Base-by-base conservation (phyloP, 2,888 invertebrate genomes). In the Agrypnus murinus region DNA sequence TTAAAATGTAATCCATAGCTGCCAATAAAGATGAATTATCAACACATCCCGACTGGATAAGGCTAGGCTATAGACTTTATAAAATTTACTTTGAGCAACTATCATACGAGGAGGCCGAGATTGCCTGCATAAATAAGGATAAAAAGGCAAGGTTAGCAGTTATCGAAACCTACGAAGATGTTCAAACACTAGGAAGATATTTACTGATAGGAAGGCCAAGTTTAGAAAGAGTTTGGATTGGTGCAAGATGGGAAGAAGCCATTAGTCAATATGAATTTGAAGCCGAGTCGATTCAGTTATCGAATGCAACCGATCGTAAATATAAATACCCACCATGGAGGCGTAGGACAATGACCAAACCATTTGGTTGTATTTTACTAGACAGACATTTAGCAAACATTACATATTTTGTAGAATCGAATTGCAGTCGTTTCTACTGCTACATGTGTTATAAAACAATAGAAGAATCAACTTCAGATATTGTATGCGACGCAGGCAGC, bases 241-340 rank as follows among this genome's bases (percentile, higher is more conserved):
- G 53, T 12, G 53, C 10, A 10, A 53, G 14, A 31, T 53, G 53
- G 53, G 32, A 53, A 0, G 40, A 40, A 88, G 86, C 3, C 88
- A 9, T 9, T 43, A 4, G 1, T 1, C 40, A 10, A 40, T 40
- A 4, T 12, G 2, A n/a, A 3, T 40, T 40, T 12, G 40, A 40
- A 7, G 2, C 7, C 3, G 40, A 40, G 15, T 7, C 25, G 7
- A 1, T 55, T 2, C 0, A 7, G 10, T 12, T 55, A 9, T 0
- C n/a, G 31, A 55, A 55, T 15, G 0, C 14, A 9, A 34, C 55
- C 0, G 12, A 55, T 5, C 0, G 1, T 3, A 4, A 0, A n/a
- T 8, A 25, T 6, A 2, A 12, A 0, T 55, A 19, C 34, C 55
- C 55, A 10, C 55, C 55, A 7, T 55, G 55, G 55, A 55, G 55